phyloP scores from a whole-genome alignment of 2,797 vertebrate genomes.

The Coranthus polyacanthus region DNA sequence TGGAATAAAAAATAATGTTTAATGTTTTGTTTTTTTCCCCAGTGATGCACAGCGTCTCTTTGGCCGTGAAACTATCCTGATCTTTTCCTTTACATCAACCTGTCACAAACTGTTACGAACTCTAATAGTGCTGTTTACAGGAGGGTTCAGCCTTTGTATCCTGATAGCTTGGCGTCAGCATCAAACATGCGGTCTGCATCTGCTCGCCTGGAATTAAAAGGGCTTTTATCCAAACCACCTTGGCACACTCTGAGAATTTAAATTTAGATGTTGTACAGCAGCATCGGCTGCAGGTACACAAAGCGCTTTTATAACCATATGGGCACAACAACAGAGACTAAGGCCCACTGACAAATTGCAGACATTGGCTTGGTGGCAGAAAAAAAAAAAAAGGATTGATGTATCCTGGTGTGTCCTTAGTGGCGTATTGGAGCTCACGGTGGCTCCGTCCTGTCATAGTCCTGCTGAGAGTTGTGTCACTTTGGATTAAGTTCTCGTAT shows the following conservation, averaged over 20 bases:
- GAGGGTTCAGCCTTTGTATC: conserved; percentile 13
- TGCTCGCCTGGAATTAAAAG: conserved; percentile 52
- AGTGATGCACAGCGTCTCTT: not conserved
- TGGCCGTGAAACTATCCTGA: conserved; percentile 28
- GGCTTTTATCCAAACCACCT: conserved; percentile 48
- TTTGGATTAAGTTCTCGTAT: conserved; percentile 49
- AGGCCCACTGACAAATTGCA: conserved; percentile 14
- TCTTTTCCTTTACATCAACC: not conserved
- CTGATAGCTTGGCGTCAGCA: conserved; percentile 38
- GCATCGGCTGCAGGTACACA: conserved; percentile 29
- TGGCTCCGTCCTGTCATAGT: conserved; percentile 22
- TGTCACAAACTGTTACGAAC: conserved; percentile 3
- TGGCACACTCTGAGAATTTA: conserved; percentile 51
- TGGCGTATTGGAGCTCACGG: conserved; percentile 17
- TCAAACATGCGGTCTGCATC: conserved; percentile 55
- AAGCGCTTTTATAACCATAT: conserved; percentile 34
- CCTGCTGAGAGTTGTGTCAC: conserved; percentile 32
- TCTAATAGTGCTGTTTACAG: conserved; percentile 34
- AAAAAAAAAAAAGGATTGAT: conserved; percentile 9
- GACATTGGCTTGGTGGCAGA: conserved; percentile 32
- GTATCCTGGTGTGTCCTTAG: conserved; percentile 19
- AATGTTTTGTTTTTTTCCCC: not conserved
- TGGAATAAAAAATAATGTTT: conserved; percentile 20
- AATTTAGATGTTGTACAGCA: conserved; percentile 51
- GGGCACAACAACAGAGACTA: conserved; percentile 22